Evolutionary conservation across 1,140 invertebrate species (phyloP).

Genomic region (Heliothis virescens): DNA sequence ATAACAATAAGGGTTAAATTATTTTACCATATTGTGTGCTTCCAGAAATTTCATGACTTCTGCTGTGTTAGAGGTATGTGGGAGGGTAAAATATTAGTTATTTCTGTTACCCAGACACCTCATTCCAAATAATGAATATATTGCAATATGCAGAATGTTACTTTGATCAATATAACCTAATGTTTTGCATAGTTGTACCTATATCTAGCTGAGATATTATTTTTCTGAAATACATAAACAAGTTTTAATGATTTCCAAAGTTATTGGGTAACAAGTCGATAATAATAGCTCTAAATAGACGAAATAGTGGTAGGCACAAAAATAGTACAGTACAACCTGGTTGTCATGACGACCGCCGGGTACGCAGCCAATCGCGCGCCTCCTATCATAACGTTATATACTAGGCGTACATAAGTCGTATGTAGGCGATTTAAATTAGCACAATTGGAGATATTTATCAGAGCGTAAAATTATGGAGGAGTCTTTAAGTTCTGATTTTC

Average conservation of each 20-base stretch:
- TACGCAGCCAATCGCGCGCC: constrained; percentile 38
- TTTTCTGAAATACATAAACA: not conserved
- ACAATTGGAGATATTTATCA: not conserved
- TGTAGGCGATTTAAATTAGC: constrained; percentile 10
- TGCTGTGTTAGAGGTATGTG: not conserved
- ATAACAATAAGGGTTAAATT: constrained; percentile 26
- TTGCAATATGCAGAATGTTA: too few relatives aligned
- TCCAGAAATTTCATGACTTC: not conserved
- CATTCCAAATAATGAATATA: not conserved
- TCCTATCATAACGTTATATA: constrained; percentile 36
- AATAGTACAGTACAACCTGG: constrained; percentile 42
- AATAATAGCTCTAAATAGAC: not conserved
- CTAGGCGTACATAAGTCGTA: constrained; percentile 51
- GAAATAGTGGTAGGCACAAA: constrained; percentile 38
- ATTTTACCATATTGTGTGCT: not conserved
- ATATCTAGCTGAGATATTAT: too few relatives aligned
- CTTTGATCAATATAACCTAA: too few relatives aligned
- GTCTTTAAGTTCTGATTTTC: not conserved
- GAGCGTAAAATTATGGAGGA: not conserved
- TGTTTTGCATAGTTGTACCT: too few relatives aligned
- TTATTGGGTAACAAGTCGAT: not conserved
- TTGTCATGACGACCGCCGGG: constrained; percentile 52
- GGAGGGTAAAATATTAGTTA: not conserved
- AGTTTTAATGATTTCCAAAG: not conserved
- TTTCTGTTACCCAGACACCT: constrained; percentile 18